Evolutionary conservation across 1,140 invertebrate species (phyloP).

Genomic region (Trinorchestia longiramus): DNA sequence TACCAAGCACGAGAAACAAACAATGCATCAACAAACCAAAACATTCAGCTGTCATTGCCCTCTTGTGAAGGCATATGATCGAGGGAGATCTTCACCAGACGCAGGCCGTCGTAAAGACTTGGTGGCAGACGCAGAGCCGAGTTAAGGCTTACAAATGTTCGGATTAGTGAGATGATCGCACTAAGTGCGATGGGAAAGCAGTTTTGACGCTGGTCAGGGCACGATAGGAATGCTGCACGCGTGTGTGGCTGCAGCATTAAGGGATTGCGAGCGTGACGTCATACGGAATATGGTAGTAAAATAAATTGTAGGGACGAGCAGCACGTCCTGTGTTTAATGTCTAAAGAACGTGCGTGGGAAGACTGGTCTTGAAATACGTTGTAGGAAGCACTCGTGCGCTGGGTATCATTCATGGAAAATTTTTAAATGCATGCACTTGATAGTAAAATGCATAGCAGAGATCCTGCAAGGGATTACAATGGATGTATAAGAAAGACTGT

Average conservation of each 20-base stretch:
- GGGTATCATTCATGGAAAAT: too few relatives aligned
- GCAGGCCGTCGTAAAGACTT: not conserved
- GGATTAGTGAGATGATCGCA: not conserved
- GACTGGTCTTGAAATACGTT: not conserved
- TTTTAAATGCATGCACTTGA: too few relatives aligned
- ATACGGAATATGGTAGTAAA: not conserved
- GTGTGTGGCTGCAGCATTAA: not conserved
- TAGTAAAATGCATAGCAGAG: too few relatives aligned
- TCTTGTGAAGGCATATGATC: not conserved
- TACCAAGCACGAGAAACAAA: too few relatives aligned
- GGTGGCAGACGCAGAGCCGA: not conserved
- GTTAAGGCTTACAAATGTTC: conserved; percentile 23
- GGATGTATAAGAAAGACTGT: too few relatives aligned
- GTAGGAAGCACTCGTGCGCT: not conserved
- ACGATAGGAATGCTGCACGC: not conserved
- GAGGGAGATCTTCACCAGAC: not conserved
- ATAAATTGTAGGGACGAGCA: not conserved
- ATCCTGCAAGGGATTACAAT: too few relatives aligned
- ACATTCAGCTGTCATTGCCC: not conserved
- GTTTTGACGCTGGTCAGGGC: not conserved
- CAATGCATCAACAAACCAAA: not conserved
- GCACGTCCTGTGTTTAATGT: too few relatives aligned
- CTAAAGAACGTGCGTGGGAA: too few relatives aligned
- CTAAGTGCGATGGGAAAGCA: not conserved
- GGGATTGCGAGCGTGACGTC: not conserved